Base-by-base conservation (phyloP, 2,888 invertebrate genomes). In the Hylaea fasciaria region DNA sequence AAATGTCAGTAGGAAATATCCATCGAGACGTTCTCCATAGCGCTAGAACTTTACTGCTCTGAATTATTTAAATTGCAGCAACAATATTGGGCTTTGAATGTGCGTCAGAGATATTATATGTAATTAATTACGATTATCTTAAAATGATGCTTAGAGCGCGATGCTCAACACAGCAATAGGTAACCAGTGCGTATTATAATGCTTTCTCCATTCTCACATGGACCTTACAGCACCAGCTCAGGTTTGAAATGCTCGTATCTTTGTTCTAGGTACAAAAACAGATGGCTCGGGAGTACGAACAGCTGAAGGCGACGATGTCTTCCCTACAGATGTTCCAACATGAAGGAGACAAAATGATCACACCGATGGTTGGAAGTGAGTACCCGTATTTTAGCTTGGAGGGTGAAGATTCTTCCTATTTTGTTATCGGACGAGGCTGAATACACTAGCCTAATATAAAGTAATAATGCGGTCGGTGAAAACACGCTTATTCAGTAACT, bases 281-380 rank as follows among this genome's bases (percentile, higher is more conserved):
- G 86, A 95, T 99, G 80, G 96, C 94, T 44, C 94, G 95, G 58
- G 99, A 99, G 85, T 98, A 97, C 85, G 97, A 98, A 77, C 96
- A 97, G 86, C 95, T 99, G 47, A 98, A 98, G 86, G 95, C 96
- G 65, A 94, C 96, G 14, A 95, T 95, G 73, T 94, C 94, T 44
- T 95, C 96, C 1, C 85, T 98, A 65, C 95, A 96, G 76, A 93
- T 96, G 76, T 96, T 97, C 80, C 95, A 95, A 84, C 93, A 94
- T 62, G 96, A 95, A 69, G 93, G 94, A 0, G 95, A 92, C 57
- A 92, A 88, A 62, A 85, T 83, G 32, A 89, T 92, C 74, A 89
- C 91, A 82, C 83, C 93, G 1, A 74, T 91, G 52, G 70, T 78
- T 11, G 82, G 85, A 69, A 87, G 91, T 91, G 66, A 87, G 89